Evolutionary conservation across 2,888 invertebrate species (phyloP), one percentile per base, ranked within the genome.

Genomic region (Subacronicta megacephala): DNA sequence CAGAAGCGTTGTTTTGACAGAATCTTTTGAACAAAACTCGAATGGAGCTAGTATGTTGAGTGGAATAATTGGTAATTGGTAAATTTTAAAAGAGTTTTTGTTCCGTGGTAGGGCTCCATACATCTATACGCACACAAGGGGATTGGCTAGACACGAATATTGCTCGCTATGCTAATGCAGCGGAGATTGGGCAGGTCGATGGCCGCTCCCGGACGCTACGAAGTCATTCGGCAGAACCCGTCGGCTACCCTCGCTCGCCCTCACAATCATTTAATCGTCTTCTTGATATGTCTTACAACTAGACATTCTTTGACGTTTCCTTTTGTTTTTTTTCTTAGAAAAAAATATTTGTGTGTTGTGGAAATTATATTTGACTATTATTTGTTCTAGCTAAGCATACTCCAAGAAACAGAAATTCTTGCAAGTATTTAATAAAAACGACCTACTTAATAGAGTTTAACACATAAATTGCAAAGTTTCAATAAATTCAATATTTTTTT

Each of bases 141-240:
- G 82, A 81, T 84, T 83, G 78, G 82, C 84, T 88, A 90, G 88
- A 89, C 88, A 89, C 86, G 88, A 90, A 92, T 92, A 92, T 93
- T 92, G 94, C 92, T 90, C 88, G 93, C 93, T 90, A 94, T 94
- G 94, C 93, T 94, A 94, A 94, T 94, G 94, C 93, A 88, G 87
- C 89, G 88, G 93, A 94, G 94, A 94, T 94, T 94, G 94, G 94
- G 91, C 90, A 93, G 94, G 94, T 94, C 94, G 90, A 87, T 93
- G 94, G 87, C 94, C 94, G 88, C 87, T 90, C 93, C 92, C 93
- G 92, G 93, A 93, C 92, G 90, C 89, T 85, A 87, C 87, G 82
- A 85, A 92, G 89, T 89, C 93, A 90, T 89, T 92, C 90, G 93
- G 88, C 90, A 90, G 89, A 92, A 91, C 90, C 87, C 87, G 88